Conservation (phyloP, 2,797 vertebrate genomes). For the Bufotes viridis region DNA sequence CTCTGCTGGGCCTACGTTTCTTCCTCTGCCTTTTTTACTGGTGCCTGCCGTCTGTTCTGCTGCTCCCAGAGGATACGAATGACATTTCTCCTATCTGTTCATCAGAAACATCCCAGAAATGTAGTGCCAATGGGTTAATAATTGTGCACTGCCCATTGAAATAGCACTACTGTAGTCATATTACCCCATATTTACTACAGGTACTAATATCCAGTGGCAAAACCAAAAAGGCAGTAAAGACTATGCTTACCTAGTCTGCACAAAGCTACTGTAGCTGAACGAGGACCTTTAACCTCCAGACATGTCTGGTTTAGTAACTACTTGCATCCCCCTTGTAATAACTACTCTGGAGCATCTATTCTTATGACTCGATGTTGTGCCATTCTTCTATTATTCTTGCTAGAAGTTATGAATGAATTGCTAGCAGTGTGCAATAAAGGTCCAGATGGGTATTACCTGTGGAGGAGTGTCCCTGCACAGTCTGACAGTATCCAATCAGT, state of each 20-base stretch:
- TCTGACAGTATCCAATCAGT: too few relatives aligned
- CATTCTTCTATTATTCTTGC: too few relatives aligned
- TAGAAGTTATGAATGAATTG: too few relatives aligned
- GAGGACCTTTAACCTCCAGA: too few relatives aligned
- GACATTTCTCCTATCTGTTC: not conserved
- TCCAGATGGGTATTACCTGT: too few relatives aligned
- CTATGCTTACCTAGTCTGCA: not conserved
- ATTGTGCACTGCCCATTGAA: not conserved
- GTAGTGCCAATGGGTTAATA: not conserved
- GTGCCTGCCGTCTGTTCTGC: not conserved
- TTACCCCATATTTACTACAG: not conserved
- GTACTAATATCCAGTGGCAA: not conserved
- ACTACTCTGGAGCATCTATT: too few relatives aligned
- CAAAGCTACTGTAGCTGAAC: not conserved
- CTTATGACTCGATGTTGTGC: too few relatives aligned
- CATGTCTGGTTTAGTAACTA: too few relatives aligned
- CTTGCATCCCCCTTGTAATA: too few relatives aligned
- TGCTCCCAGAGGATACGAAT: not conserved
- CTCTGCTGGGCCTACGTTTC: not conserved
- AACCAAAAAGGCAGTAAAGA: not conserved
- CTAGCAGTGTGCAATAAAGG: too few relatives aligned
- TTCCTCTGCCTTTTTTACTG: not conserved
- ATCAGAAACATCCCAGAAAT: not conserved
- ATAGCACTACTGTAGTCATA: not conserved
- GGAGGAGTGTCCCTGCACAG: too few relatives aligned